Evolutionary conservation across 2,113 vertebrate genomes (phyloP), one percentile per base, ranked within the genome.

Genomic region (Hirundichthys speculiger): DNA sequence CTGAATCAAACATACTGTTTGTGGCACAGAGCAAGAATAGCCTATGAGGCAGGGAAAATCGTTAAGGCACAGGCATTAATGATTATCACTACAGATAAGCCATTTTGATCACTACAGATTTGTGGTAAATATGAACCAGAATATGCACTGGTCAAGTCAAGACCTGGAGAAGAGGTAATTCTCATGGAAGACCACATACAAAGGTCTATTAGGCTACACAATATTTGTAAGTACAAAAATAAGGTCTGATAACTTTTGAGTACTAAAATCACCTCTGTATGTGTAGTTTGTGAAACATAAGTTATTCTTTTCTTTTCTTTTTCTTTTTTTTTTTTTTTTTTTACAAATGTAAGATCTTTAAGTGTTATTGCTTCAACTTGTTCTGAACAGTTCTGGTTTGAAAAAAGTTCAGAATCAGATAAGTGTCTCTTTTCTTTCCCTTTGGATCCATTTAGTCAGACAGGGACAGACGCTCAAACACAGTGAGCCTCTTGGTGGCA

Each of bases 401-500:
- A 74, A 55, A 56, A 52, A 66, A 75, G 77, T 64, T 41, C 46
- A 65, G 61, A 70, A 19, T 12, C n/a, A 73, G 54, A 64, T 34
- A 77, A 47, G 55, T 24, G 30, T 15, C 41, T 63, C 38, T 41
- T 9, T 47, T 46, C n/a, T 46, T 50, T 53, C 48, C 40, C 62
- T 58, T 51, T 38, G 21, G 57, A 42, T 71, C 45, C 34, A 1
- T 60, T 78, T 81, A 96, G 74, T 96, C 95, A 0, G 95, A 95
- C 54, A 96, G 91, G 0, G 95, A 96, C 61, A 96, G 90, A 1
- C 94, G 93, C 21, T 95, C 93, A 64, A 96, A 97, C 60, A 97
- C 96, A 14, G 90, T 94, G 59, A 97, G 94, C 20, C 93, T 89
- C 66, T 91, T 81, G 69, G 67, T 68, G 52, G 79, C 68, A 0